These are phyloP conservation scores for Laticauda laticaudata DNA, from an alignment of 2,113 vertebrate species.

Conservation along the genomic window DNA sequence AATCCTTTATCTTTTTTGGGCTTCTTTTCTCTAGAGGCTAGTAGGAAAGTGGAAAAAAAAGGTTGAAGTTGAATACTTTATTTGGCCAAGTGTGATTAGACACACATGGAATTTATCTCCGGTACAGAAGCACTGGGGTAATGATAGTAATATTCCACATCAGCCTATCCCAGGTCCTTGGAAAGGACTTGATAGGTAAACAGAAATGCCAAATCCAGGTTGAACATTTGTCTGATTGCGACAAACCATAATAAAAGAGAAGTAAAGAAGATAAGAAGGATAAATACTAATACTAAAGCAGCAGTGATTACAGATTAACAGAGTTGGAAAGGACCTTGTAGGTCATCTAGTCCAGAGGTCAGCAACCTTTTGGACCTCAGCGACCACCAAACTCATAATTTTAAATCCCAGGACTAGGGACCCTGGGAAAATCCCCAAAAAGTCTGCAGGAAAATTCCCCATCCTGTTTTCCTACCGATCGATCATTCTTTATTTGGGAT, in stretches of 20 bases:
- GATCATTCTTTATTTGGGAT: too few relatives aligned
- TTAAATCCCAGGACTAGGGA: too few relatives aligned
- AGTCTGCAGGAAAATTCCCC: too few relatives aligned
- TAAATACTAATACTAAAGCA: neutral
- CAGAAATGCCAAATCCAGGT: neutral
- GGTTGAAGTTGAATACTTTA: neutral
- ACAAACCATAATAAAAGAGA: neutral
- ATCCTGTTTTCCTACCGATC: too few relatives aligned
- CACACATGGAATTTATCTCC: neutral
- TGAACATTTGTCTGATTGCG: neutral
- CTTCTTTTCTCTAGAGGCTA: too few relatives aligned
- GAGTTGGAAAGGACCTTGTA: too few relatives aligned
- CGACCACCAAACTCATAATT: too few relatives aligned
- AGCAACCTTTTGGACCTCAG: too few relatives aligned
- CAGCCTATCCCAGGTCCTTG: too few relatives aligned
- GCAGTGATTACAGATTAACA: too few relatives aligned
- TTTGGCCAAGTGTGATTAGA: neutral
- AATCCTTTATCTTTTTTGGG: neutral
- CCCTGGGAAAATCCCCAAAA: too few relatives aligned
- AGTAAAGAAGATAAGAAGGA: neutral
- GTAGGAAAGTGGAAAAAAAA: neutral
- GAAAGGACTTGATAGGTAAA: neutral
- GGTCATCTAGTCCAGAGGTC: too few relatives aligned
- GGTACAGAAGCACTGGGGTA: neutral
- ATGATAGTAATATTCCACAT: neutral